Conservation (phyloP, 2,113 vertebrate species). For the Leucoraja erinaceus region DNA sequence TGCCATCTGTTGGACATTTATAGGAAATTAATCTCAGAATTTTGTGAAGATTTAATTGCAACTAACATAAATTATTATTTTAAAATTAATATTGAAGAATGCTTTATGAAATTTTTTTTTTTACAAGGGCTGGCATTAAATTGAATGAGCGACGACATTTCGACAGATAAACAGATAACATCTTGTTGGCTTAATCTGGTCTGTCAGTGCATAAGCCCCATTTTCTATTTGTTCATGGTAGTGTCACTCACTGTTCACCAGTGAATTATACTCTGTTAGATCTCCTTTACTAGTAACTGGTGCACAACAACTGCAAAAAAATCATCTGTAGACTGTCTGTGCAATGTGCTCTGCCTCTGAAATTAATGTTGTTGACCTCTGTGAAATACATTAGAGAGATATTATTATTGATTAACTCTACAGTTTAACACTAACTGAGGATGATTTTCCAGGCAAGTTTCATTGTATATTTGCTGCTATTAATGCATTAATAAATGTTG, state of each 20-base stretch:
- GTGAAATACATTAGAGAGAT: too few relatives aligned
- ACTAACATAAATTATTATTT: background rate
- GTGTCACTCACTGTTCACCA: background rate
- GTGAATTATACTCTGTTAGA: background rate
- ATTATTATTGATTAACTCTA: too few relatives aligned
- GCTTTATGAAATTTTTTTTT: background rate
- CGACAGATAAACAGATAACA: background rate
- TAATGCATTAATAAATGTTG: background rate
- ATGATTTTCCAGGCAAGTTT: too few relatives aligned
- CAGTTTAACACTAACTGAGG: too few relatives aligned
- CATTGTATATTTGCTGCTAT: too few relatives aligned
- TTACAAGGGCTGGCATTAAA: background rate
- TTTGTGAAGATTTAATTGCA: background rate
- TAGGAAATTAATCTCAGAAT: background rate
- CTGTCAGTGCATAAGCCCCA: background rate
- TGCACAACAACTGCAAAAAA: too few relatives aligned
- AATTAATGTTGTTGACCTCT: too few relatives aligned
- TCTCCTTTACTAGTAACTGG: background rate
- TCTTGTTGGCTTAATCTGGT: background rate
- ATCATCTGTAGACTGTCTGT: too few relatives aligned
- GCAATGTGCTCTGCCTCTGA: too few relatives aligned
- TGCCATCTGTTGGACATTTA: constrained; percentile 19
- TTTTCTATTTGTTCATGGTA: background rate
- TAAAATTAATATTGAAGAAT: background rate
- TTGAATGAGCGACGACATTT: background rate